Percentiles rank a stretch among this genome's conserved stretches.
Conservation (phyloP, 2,113 vertebrate genomes). For the Centropus bengalensis region DNA sequence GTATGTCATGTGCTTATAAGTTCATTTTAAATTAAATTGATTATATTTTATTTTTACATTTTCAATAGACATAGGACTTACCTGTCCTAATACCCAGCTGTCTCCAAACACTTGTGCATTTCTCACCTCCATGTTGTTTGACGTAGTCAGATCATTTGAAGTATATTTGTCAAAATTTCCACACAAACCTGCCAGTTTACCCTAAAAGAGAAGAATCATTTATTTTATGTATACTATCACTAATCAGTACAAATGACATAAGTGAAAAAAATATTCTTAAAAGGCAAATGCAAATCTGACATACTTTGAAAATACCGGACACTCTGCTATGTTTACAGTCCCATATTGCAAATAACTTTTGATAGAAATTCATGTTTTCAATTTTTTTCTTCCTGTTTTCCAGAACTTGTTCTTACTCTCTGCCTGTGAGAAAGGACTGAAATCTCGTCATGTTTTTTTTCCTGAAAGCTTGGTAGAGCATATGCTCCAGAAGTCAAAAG, state of each 20-base stretch:
- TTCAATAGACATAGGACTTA: slow-evolving; percentile 56
- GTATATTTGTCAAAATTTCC: slow-evolving; percentile 98
- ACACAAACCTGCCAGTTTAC: slow-evolving; percentile 91
- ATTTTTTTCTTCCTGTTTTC: not conserved
- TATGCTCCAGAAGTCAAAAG: not conserved
- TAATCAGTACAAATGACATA: not conserved
- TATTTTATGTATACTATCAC: not conserved
- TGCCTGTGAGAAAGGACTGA: not conserved
- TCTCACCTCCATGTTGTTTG: slow-evolving; percentile 95
- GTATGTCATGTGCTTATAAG: not conserved
- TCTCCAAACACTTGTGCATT: slow-evolving; percentile 96
- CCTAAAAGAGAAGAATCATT: slow-evolving; percentile 73
- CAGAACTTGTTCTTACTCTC: not conserved
- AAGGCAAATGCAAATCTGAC: not conserved
- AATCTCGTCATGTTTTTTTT: not conserved
- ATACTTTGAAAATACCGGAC: not conserved
- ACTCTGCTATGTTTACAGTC: not conserved
- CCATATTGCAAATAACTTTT: not conserved
- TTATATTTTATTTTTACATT: not conserved
- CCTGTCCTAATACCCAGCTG: slow-evolving; percentile 96
- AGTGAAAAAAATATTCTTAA: not conserved
- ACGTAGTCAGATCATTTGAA: slow-evolving; percentile 97
- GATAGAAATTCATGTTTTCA: not conserved
- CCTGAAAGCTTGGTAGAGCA: not conserved
- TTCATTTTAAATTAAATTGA: not conserved